Percentiles rank a stretch among this genome's conserved stretches.
Evolutionary conservation across 2,888 invertebrate genomes (phyloP).

Genomic region (Ypsolopha sequella): DNA sequence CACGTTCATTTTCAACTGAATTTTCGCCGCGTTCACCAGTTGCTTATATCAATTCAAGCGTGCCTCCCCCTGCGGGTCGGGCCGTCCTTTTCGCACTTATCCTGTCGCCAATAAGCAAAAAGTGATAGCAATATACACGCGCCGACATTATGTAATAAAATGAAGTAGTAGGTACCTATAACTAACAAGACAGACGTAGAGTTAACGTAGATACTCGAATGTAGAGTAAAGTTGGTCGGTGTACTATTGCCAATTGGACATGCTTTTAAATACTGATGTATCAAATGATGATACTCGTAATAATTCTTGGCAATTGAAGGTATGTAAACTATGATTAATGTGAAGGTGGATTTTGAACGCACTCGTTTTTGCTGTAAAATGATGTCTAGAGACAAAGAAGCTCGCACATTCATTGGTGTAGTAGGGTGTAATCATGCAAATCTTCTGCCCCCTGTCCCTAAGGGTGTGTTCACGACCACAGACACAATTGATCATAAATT

Average conservation of each 20-base stretch:
- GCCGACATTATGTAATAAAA: conserved; percentile 29
- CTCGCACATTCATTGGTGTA: too few relatives aligned
- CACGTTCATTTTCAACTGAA: conserved; percentile 53
- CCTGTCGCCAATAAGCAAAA: conserved; percentile 22
- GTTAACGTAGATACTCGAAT: not conserved
- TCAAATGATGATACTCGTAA: conserved; percentile 6
- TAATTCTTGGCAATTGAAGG: conserved; percentile 4
- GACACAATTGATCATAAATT: too few relatives aligned
- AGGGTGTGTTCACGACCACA: too few relatives aligned
- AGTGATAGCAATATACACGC: conserved; percentile 35
- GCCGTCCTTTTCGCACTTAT: conserved; percentile 41
- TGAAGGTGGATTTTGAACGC: too few relatives aligned
- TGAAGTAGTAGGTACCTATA: not conserved
- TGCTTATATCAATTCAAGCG: conserved; percentile 64
- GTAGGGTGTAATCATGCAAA: too few relatives aligned
- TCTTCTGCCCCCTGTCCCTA: too few relatives aligned
- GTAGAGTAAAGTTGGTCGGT: not conserved
- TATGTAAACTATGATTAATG: not conserved
- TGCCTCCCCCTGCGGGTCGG: conserved; percentile 39
- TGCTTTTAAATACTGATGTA: not conserved
- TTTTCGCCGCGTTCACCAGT: conserved; percentile 58
- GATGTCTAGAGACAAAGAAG: too few relatives aligned
- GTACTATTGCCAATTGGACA: not conserved
- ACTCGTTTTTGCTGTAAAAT: too few relatives aligned
- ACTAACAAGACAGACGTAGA: not conserved